phyloP scores from a whole-genome alignment of 2,888 invertebrate species.

The Coecobrya sp. region DNA sequence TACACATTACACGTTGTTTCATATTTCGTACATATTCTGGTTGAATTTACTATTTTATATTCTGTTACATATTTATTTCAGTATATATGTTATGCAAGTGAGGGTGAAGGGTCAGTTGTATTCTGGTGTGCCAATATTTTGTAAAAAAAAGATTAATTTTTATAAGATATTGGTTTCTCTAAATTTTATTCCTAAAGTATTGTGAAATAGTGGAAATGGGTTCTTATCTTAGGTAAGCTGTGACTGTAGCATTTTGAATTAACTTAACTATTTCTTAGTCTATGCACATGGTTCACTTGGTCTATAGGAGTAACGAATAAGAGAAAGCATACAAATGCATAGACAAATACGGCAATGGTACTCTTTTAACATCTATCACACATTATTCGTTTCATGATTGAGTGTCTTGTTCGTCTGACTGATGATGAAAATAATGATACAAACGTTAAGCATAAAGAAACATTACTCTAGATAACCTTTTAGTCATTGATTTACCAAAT shows the following conservation, averaged over 20 bases:
- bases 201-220: not conserved
- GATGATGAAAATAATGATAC: conserved; percentile 74
- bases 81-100: not conserved
- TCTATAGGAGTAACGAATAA: not conserved
- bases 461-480: not conserved
- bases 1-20: too few species aligned
- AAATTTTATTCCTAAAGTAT: not conserved
- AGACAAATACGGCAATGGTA: not conserved
- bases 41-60: too few species aligned
- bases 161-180: conserved; percentile 70
- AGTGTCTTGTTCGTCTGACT: conserved; percentile 79
- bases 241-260: too few species aligned
- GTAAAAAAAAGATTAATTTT: conserved; percentile 70
- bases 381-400: conserved; percentile 69
- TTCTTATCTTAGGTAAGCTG: not conserved
- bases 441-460: conserved; percentile 21
- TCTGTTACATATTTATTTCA: conserved; percentile 1
- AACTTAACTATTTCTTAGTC: too few species aligned
- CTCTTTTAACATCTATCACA: conserved; percentile 42
- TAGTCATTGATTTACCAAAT: conserved; percentile 10
- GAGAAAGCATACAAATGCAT: not conserved
- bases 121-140: conserved; percentile 81
- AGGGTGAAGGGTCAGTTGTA: conserved; percentile 65
- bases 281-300: conserved; percentile 32
- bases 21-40: too few species aligned